Evolutionary conservation across 1,140 invertebrate genomes (phyloP).

Genomic region (Drosophila saltans): DNA sequence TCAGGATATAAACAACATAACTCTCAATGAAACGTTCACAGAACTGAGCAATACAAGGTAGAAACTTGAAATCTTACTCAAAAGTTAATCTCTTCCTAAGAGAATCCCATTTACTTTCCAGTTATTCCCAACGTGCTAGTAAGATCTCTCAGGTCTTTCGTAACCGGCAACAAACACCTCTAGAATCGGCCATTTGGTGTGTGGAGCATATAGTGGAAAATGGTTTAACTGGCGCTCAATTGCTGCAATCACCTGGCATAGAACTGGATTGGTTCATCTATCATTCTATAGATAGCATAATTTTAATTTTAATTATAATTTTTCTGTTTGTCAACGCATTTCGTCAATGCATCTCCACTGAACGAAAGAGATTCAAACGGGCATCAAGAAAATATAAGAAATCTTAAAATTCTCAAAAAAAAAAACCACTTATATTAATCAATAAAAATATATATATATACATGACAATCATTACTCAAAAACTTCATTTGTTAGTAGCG

Average conservation of each 20-base stretch:
- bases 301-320: too few relatives aligned
- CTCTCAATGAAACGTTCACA: constrained; percentile 29
- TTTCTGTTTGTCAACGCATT: too few relatives aligned
- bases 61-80: not conserved
- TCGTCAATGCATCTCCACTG: too few relatives aligned
- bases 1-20: constrained; percentile 45
- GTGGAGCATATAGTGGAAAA: constrained; percentile 86
- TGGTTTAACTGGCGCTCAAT: constrained; percentile 83
- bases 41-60: constrained; percentile 57
- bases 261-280: constrained; percentile 81
- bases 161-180: constrained; percentile 85
- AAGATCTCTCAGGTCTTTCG: constrained; percentile 85
- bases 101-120: constrained; percentile 54
- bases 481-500: constrained; percentile 41
- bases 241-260: constrained; percentile 83
- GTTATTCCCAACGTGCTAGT: constrained; percentile 83
- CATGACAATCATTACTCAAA: too few relatives aligned
- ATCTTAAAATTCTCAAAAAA: constrained; percentile 24
- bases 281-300: constrained; percentile 69
- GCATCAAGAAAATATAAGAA: constrained; percentile 26
- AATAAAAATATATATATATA: constrained; percentile 1
- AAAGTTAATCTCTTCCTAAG: not conserved
- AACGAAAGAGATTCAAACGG: not conserved
- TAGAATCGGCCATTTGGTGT: constrained; percentile 88
- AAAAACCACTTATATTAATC: not conserved